A percentile compares a stretch with the other conserved stretches of the same genome.
Evolutionary conservation across 1,140 invertebrate genomes (phyloP).

Genomic region (Polyergus mexicanus): DNA sequence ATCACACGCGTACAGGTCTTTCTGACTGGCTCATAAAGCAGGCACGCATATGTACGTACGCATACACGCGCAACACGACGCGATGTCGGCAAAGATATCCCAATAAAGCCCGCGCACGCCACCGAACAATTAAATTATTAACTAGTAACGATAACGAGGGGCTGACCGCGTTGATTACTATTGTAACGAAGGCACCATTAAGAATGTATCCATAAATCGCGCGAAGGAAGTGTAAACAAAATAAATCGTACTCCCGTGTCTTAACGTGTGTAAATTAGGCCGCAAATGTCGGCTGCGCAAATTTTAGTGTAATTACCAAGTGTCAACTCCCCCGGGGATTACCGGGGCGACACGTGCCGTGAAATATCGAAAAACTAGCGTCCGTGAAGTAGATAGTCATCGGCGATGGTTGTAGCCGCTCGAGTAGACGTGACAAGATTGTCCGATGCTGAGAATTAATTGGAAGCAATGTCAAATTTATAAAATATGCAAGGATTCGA

Average conservation of each 20-base stretch:
- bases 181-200: slow-evolving; percentile 80
- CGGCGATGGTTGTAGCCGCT: not conserved
- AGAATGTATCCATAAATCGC: slow-evolving; percentile 30
- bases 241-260: slow-evolving; percentile 38
- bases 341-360: not conserved
- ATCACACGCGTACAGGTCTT: slow-evolving; percentile 28
- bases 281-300: not conserved
- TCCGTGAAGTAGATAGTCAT: not conserved
- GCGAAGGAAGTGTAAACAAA: slow-evolving; percentile 55
- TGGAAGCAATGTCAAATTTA: not conserved
- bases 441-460: slow-evolving; percentile 2
- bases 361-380: slow-evolving; percentile 39
- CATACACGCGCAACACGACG: slow-evolving; percentile 8
- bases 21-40: slow-evolving; percentile 42
- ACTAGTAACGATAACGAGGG: slow-evolving; percentile 84
- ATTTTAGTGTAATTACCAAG: slow-evolving; percentile 29
- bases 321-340: slow-evolving; percentile 9
- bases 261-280: slow-evolving; percentile 39
- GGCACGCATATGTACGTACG: not conserved
- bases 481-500: not conserved
- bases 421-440: not conserved
- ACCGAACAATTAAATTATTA: slow-evolving; percentile 87
- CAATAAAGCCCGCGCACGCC: slow-evolving; percentile 83
- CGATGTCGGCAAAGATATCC: slow-evolving; percentile 84
- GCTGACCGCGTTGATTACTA: slow-evolving; percentile 81